Conservation (phyloP, 2,113 vertebrate genomes). For the cat (Felis catus) region F.catus_Fca126_mat1.0 CM031414.1:34579501-34580000, state of each 20-base stretch:
- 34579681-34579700: neutral
- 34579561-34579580: conserved; percentile 47
- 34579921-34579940: conserved; percentile 19
- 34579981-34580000: conserved; percentile 21
- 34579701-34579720: neutral
- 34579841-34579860: neutral
- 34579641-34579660: neutral
- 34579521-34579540: conserved; percentile 36
- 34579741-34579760: neutral
- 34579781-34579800: neutral
- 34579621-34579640: neutral
- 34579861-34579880: neutral
- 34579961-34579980: neutral
- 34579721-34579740: neutral
- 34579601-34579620: neutral
- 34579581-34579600: neutral
- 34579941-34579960: neutral
- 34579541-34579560: conserved; percentile 42
- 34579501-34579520: neutral
- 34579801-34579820: neutral
- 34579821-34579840: neutral
- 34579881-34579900: conserved; percentile 6
- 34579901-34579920: conserved; percentile 32
- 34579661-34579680: neutral
- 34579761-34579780: neutral